These are phyloP conservation scores for Dicyrtomina minuta DNA, from an alignment of 2,888 invertebrate species.

Conservation along the genomic window DNA sequence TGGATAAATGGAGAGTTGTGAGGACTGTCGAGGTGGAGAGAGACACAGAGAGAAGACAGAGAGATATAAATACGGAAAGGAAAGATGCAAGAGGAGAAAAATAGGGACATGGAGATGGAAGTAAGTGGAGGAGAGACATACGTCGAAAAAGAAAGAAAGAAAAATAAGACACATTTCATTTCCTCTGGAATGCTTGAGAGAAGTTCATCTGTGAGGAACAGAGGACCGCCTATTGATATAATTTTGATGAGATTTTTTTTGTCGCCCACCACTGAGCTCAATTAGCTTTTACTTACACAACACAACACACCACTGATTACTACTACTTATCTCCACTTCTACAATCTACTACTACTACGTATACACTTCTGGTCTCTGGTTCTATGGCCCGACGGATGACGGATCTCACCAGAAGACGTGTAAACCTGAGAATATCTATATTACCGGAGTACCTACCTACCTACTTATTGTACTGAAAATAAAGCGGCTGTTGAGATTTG, in stretches of 20 bases:
- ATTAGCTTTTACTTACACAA: slow-evolving; percentile 43
- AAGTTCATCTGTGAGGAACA: slow-evolving; percentile 23
- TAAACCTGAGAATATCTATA: no score
- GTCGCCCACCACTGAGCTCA: slow-evolving; percentile 48
- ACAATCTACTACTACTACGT: no score
- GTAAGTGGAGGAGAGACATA: neutral
- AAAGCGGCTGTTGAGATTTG: no score
- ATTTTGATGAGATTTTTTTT: slow-evolving; percentile 49
- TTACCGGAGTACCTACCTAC: no score
- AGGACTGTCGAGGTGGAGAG: no score
- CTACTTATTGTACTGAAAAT: no score
- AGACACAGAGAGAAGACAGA: no score
- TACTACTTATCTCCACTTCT: neutral
- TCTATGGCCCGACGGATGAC: no score
- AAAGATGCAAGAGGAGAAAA: neutral
- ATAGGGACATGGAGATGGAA: neutral
- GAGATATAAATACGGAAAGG: neutral
- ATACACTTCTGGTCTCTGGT: no score
- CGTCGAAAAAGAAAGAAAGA: neutral
- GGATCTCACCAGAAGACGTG: no score
- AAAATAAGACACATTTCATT: slow-evolving; percentile 38
- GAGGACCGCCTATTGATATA: slow-evolving; percentile 52
- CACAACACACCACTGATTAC: slow-evolving; percentile 7
- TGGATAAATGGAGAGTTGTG: no score
- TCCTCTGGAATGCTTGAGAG: slow-evolving; percentile 35